phyloP scores from a whole-genome alignment of 2,888 invertebrate genomes.

The Achlya flavicornis region DNA sequence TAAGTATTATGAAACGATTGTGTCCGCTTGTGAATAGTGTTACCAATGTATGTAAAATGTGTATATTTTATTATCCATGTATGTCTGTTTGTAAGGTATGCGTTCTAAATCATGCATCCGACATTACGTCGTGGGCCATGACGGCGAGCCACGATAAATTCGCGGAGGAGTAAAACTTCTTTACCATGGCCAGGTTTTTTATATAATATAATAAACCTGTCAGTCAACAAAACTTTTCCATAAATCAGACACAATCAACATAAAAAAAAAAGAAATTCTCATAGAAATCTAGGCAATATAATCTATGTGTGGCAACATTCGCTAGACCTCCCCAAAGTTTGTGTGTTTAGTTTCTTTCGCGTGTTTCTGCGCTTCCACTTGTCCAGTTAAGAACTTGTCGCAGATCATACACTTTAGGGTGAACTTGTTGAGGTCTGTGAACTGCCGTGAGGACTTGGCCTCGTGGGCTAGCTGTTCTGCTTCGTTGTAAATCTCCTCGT shows the following conservation, averaged over 20 bases:
- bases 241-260: not conserved
- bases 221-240: no score
- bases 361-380: slow-evolving; percentile 92
- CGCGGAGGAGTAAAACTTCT: no score
- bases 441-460: slow-evolving; percentile 94
- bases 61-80: no score
- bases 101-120: no score
- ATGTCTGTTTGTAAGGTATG: no score
- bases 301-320: slow-evolving; percentile 20
- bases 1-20: slow-evolving; percentile 25
- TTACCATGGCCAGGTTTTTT: no score
- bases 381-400: slow-evolving; percentile 89
- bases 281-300: slow-evolving; percentile 11
- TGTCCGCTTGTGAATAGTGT: slow-evolving; percentile 25
- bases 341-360: slow-evolving; percentile 93
- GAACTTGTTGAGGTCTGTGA: slow-evolving; percentile 95
- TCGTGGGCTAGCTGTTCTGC: slow-evolving; percentile 94
- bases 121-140: no score
- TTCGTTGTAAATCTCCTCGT: slow-evolving; percentile 88
- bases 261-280: not conserved
- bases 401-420: slow-evolving; percentile 93
- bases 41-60: not conserved
- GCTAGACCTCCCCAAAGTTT: slow-evolving; percentile 90
- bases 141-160: no score
- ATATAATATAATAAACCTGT: not conserved